Evolutionary conservation across 2,113 vertebrate species (phyloP).

Genomic region (Dendrocopos noguchii): DNA sequence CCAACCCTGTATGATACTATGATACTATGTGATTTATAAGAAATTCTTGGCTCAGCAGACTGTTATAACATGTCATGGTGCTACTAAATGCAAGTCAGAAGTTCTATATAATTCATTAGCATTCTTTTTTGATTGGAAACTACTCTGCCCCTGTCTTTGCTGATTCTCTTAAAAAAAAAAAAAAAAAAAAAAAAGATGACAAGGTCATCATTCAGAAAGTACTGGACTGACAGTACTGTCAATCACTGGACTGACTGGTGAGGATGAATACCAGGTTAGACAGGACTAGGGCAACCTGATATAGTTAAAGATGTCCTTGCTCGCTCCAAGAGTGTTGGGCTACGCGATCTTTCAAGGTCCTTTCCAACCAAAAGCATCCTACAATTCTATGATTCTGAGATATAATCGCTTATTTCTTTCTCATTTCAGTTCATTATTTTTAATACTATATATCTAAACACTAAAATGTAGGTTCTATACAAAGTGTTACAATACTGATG

Average conservation of each 20-base stretch:
- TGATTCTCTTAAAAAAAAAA: not conserved
- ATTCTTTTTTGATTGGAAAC: conserved; percentile 28
- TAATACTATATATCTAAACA: not conserved
- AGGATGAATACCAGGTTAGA: not conserved
- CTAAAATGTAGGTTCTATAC: not conserved
- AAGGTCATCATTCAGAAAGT: not conserved
- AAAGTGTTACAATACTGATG: not conserved
- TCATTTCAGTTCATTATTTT: not conserved
- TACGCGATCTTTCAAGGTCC: too few relatives aligned
- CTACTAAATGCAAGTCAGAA: not conserved
- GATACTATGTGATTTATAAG: not conserved
- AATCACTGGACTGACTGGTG: not conserved
- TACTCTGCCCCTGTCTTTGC: not conserved
- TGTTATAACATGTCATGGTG: not conserved
- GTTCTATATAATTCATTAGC: conserved; percentile 2
- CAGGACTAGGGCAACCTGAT: too few relatives aligned
- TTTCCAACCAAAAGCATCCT: too few relatives aligned
- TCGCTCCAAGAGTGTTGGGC: too few relatives aligned
- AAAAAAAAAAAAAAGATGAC: not conserved
- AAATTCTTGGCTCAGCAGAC: not conserved
- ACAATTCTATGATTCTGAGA: too few relatives aligned
- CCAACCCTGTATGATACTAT: too few relatives aligned
- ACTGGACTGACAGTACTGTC: not conserved
- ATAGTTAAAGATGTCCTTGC: too few relatives aligned
- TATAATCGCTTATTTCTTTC: not conserved